phyloP scores from a whole-genome alignment of 2,888 invertebrate species.

The Lithophane socia region DNA sequence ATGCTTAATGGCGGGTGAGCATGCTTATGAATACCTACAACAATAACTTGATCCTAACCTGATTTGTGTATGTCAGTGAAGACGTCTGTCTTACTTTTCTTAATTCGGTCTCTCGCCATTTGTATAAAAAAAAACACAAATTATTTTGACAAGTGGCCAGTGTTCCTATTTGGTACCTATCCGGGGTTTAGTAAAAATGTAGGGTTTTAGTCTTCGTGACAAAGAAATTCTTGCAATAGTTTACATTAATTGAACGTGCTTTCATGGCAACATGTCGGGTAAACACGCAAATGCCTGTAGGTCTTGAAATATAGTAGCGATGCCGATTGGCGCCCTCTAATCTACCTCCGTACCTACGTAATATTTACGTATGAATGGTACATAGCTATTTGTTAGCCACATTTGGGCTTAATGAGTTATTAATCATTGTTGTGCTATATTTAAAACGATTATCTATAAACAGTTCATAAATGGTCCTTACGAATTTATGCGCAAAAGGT shows the following conservation, averaged over 20 bases:
- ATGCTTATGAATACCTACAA: not conserved
- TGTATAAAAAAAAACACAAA: not conserved
- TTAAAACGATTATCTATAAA: constrained; percentile 21
- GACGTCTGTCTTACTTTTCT: not conserved
- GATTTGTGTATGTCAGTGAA: not conserved
- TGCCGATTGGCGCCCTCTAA: not conserved
- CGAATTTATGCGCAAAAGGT: constrained; percentile 45
- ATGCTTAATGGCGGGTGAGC: not conserved
- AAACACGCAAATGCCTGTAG: constrained; percentile 24
- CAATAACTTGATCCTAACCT: constrained; percentile 7
- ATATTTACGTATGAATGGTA: not conserved
- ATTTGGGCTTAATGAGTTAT: not conserved
- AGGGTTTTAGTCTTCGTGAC: not conserved
- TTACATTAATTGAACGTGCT: not conserved
- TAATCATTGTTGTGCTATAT: constrained; percentile 18
- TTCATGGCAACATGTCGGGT: not conserved
- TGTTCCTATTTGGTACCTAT: too few species aligned
- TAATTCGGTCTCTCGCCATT: not conserved
- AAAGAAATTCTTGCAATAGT: constrained; percentile 6
- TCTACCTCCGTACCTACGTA: not conserved
- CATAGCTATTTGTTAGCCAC: constrained; percentile 9
- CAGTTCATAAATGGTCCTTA: constrained; percentile 19
- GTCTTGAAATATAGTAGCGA: not conserved
- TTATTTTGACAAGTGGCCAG: not conserved
- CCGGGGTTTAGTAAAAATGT: not conserved